Base-by-base conservation (phyloP, 2,888 invertebrate genomes). In the Anagyrus pseudococci region DNA sequence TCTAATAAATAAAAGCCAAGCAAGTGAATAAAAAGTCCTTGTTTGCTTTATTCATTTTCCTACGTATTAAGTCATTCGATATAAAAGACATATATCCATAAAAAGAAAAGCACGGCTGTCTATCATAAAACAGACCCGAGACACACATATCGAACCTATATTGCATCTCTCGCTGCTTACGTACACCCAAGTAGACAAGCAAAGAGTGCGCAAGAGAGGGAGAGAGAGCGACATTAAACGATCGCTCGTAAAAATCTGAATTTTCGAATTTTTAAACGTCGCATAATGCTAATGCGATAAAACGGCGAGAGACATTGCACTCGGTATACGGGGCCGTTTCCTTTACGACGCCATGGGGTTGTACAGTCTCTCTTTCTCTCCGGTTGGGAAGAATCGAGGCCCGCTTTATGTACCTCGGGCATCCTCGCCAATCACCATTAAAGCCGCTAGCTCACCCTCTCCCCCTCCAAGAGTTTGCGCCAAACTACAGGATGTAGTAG, bases 401-500 rank as follows among this genome's bases (percentile, higher is more conserved):
- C 6, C 20, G 48, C 49, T 57, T 53, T 65, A 67, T 67, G 29
- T n/a, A 22, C 46, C 23, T 19, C 7, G 7, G 46, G 22, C 4
- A 57, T 67, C 53, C 54, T 75, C 71, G 72, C 77, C 79, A 79
- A 79, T 80, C 79, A 77, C 78, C 77, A 79, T 80, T 77, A 80
- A 79, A 76, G 64, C 58, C 68, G 63, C 22, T n/a, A 46, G 64
- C 70, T 72, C 75, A n/a, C n/a, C n/a, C n/a, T 75, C 72, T 75
- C 70, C 72, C 68, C 74, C 67, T 75, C 75, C 77, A 78, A 77
- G 75, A 79, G 77, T 79, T 80, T 78, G 78, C 79, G 79, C 79
- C 79, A 79, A 78, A 79, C 78, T 78, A 78, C 79, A 78, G 79
- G 78, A 76, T 79, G n/a, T n/a, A n/a, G n/a, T n/a, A n/a, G n/a